These are phyloP conservation scores for Metopolophium dirhodum DNA, from an alignment of 1,140 invertebrate genomes.

Conservation along the genomic window DNA sequence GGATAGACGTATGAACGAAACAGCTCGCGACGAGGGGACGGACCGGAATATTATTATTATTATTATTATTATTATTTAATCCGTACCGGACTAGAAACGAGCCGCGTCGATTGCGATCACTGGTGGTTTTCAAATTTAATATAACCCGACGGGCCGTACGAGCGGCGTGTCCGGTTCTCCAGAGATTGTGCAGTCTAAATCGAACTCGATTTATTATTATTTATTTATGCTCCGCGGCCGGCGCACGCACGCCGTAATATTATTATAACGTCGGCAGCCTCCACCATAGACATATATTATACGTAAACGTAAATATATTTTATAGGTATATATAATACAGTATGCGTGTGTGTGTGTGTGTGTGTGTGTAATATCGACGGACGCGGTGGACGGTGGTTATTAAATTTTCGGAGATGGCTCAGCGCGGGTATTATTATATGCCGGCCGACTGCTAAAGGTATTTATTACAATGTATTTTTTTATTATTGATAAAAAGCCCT, in stretches of 20 bases:
- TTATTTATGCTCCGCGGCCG: constrained; percentile 34
- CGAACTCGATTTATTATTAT: constrained; percentile 38
- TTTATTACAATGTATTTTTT: not conserved
- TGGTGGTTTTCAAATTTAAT: constrained; percentile 33
- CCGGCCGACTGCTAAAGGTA: not conserved
- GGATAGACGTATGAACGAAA: not conserved
- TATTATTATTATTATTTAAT: constrained; percentile 24
- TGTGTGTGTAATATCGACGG: not conserved
- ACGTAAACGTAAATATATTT: not conserved
- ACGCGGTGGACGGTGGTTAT: not conserved
- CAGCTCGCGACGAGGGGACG: not conserved
- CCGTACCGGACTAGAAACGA: constrained; percentile 5
- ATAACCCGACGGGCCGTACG: not conserved
- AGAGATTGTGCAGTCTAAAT: constrained; percentile 8
- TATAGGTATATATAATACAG: too few species aligned
- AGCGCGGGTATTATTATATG: not conserved
- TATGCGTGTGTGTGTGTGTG: not conserved
- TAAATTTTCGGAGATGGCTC: not conserved
- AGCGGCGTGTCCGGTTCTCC: constrained; percentile 13
- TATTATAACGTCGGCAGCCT: not conserved
- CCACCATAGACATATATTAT: not conserved
- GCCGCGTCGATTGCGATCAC: constrained; percentile 45
- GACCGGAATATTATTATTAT: not conserved
- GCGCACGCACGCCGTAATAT: not conserved
- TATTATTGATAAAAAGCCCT: not conserved